Evolutionary conservation across 2,797 vertebrate genomes (phyloP), one percentile per base, ranked within the genome.

Genomic region (Poeciliopsis infans): DNA sequence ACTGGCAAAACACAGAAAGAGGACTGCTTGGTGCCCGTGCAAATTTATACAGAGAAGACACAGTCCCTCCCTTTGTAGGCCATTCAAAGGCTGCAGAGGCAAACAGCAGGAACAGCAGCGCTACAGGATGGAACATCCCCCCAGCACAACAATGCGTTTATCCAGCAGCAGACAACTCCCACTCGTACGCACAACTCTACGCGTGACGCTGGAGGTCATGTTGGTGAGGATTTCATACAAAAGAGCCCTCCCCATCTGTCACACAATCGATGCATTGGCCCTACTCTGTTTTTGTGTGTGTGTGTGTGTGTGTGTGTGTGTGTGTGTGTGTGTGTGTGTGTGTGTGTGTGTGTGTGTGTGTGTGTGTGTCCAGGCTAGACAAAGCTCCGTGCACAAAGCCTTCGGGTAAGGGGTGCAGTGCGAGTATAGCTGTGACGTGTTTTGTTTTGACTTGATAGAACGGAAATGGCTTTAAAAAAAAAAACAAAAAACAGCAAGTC

Each of bases 71-170:
- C 88, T 91, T 91, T 84, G 83, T 79, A 84, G 82, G 84, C 88
- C 89, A 90, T 88, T 91, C 79, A 87, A 79, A 79, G 71, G 83
- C 75, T 82, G 87, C 92, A 90, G 89, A 85, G 89, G 94, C 90
- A 85, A 86, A 80, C 53, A 57, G 53, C 53, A 55, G 53, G 53
- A 55, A n/a, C 53, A 55, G 53, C 45, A 79, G 82, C 36, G 16
- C 12, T 57, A 12, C 77, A 81, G 72, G 82, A 85, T 77, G 86
- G 88, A 91, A 91, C 93, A 92, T 93, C 94, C 93, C 64, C 92
- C 94, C 94, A 93, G 92, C 92, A 94, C 87, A 95, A 95, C 94
- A 95, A 95, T 94, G 94, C 94, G 87, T 86, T 85, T 92, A 70
- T 71, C 51, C 85, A 87, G 49, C 91, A 93, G 94, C 91, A 94